Evolutionary conservation across 2,113 vertebrate species (phyloP).

Genomic region (Mungos mungo): DNA sequence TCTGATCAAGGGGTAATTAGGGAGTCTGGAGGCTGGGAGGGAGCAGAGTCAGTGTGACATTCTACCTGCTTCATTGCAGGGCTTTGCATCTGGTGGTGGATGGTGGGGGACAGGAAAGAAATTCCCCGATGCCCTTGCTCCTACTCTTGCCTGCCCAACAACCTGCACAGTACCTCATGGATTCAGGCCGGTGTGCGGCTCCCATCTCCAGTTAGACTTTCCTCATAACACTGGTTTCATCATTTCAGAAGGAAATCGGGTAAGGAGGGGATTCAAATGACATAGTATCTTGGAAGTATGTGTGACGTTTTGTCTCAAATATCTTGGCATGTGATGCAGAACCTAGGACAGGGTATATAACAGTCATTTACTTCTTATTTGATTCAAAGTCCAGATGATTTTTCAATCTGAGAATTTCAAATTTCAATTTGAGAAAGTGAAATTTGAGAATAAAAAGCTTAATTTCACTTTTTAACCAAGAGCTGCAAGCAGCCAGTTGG

Average conservation of each 20-base stretch:
- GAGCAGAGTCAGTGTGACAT: background rate
- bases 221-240: background rate
- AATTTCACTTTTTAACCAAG: background rate
- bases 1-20: background rate
- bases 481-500: background rate
- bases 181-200: background rate
- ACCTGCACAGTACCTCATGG: background rate
- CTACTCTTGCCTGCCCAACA: background rate
- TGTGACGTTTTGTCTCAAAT: background rate
- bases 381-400: background rate
- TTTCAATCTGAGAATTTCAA: background rate
- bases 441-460: background rate
- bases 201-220: background rate
- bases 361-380: background rate
- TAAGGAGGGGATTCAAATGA: background rate
- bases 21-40: background rate
- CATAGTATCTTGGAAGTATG: background rate
- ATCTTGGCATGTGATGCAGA: background rate
- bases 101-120: no score
- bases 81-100: background rate
- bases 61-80: fast-evolving
- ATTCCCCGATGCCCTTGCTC: background rate
- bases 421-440: no score
- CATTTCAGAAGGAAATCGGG: background rate
- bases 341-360: background rate